Conservation (phyloP, 2,797 vertebrate genomes). For the Carduelis carduelis region DNA sequence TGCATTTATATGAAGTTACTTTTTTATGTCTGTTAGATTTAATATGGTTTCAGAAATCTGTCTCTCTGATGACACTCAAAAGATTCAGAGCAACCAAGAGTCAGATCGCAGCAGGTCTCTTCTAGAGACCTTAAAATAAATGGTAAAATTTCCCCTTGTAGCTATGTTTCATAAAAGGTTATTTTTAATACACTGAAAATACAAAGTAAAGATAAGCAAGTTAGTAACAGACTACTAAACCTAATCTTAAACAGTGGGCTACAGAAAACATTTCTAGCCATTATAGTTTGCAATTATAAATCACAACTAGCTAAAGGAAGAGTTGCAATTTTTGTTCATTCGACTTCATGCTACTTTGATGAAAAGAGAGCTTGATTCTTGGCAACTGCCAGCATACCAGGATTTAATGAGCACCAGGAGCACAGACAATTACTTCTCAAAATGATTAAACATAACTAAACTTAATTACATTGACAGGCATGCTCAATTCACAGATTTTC, state of each 20-base stretch:
- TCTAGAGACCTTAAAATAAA: not conserved
- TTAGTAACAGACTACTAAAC: not conserved
- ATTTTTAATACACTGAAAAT: not conserved
- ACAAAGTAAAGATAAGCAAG: not conserved
- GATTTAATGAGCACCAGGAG: slow-evolving; percentile 10
- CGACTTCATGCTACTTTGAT: not conserved
- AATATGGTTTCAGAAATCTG: not conserved
- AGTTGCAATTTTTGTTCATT: not conserved
- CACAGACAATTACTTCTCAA: not conserved
- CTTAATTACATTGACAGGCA: slow-evolving; percentile 6
- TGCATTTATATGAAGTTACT: not conserved
- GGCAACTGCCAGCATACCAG: not conserved
- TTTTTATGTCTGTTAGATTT: not conserved
- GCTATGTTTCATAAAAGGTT: not conserved
- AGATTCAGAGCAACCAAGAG: not conserved
- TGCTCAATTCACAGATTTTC: slow-evolving; percentile 17
- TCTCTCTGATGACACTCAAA: not conserved
- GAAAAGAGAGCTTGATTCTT: not conserved
- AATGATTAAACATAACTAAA: slow-evolving; percentile 24
- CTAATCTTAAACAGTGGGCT: not conserved
- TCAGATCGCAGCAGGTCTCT: not conserved
- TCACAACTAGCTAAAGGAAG: not conserved
- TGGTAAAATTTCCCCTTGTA: not conserved
- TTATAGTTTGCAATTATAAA: not conserved
- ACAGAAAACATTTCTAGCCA: not conserved